These are phyloP conservation scores for Caenorhabditis panamensis DNA, from an alignment of 2,888 invertebrate species.

Conservation along the genomic window DNA sequence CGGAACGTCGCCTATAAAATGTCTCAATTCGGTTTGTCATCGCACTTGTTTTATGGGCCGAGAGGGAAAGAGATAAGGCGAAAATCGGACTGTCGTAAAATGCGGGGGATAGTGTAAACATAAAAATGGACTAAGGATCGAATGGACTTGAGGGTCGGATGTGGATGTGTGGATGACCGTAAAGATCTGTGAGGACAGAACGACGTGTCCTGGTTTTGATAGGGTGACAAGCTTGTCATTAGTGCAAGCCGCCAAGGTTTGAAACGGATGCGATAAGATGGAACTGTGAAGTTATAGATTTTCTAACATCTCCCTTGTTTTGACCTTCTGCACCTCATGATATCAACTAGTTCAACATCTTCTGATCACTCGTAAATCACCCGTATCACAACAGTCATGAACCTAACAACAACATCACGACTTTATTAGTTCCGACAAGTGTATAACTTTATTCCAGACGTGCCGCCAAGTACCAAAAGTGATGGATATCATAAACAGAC, in stretches of 20 bases:
- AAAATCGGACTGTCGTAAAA: conserved; percentile 44
- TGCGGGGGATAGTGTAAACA: conserved; percentile 36
- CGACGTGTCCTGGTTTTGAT: too few relatives aligned
- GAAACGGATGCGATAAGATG: too few relatives aligned
- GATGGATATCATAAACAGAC: conserved; percentile 26
- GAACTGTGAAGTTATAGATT: too few relatives aligned
- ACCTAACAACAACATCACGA: conserved; percentile 35
- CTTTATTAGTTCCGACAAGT: conserved; percentile 51
- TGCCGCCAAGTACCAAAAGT: conserved; percentile 46
- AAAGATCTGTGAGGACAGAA: neutral
- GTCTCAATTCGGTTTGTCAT: conserved; percentile 54
- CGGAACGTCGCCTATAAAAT: conserved; percentile 42
- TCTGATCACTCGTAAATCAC: too few relatives aligned
- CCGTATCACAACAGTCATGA: neutral
- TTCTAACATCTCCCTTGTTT: too few relatives aligned
- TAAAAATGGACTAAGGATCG: conserved; percentile 18
- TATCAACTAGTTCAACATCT: too few relatives aligned
- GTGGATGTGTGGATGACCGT: conserved; percentile 15
- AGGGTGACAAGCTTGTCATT: too few relatives aligned
- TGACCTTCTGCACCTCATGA: too few relatives aligned
- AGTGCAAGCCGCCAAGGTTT: too few relatives aligned
- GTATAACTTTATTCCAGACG: conserved; percentile 57
- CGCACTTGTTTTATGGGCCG: conserved; percentile 36
- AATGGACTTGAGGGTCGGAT: neutral
- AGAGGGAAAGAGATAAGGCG: too few relatives aligned